Evolutionary conservation across 1,140 invertebrate genomes (phyloP), one percentile per base, ranked within the genome.

Genomic region (Papilio polyxenes): DNA sequence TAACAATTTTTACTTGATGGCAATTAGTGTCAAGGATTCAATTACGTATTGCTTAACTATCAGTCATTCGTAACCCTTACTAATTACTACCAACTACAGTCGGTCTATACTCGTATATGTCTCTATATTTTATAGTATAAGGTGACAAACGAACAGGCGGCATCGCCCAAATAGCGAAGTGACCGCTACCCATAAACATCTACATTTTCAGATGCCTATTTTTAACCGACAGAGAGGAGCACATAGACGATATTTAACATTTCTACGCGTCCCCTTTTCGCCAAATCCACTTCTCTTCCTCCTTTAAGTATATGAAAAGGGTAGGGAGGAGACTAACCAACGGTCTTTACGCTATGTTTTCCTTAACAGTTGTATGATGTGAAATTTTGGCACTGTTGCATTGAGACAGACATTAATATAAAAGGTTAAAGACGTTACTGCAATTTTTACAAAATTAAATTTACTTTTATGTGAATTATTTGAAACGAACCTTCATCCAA

Each of bases 401-500:
- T 65, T 0, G 20, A 31, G 20, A 11, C 20, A 23, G 23, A 10
- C 3, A 20, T 23, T 56, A 23, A 23, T 4, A 23, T 31, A 23
- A 23, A 65, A 31, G 53, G 48, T n/a, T 40, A 17, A 77, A 77
- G 13, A n/a, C 56, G n/a, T 65, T 17, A 44, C 23, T 37, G 62
- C 11, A 80, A 56, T 53, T 65, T 65, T 23, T 80, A 40, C 15
- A 76, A 82, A 72, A 62, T 75, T 82, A 23, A 65, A 78, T 48
- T 81, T 82, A 78, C 59, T 49, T 72, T 78, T 49, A 82, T 44
- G 77, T 83, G 49, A 51, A 59, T 69, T 81, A 84, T 84, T 82
- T 82, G 76, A 79, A 76, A 83, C 51, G 62, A 81, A 81, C 75
- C 75, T 84, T 84, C 72, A 77, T 84, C 80, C 83, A 84, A 87